Base-by-base conservation (phyloP, 2,113 vertebrate genomes). In the Sinocyclocheilus maitianheensis region DNA sequence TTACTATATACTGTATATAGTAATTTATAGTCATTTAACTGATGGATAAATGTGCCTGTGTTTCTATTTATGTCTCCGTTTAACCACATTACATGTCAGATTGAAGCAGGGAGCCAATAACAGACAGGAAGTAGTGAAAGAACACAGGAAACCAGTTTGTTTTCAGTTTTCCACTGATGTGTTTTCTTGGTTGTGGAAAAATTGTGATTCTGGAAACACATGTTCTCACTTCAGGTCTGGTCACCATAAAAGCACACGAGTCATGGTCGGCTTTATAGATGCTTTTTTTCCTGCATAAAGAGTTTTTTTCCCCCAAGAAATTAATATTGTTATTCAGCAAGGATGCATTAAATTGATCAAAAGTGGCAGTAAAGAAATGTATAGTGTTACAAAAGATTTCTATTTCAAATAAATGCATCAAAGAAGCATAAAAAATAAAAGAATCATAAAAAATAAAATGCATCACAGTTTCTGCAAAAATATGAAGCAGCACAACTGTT, bases 1-100 rank as follows among this genome's bases (percentile, higher is more conserved):
- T 26, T 9, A n/a, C 30, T 62, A 62, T 10, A 24, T 3, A 26
- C 26, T 26, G 26, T n/a, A 11, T 24, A 24, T 69, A 3, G 11
- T 26, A 5, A 60, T 60, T 34, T 60, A 3, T 13, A 63, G 0
- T 24, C 26, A 16, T 34, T 34, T 34, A 34, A 34, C 30, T 34
- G 30, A 34, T 3, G 65, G 26, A 34, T 69, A n/a, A 78, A 63
- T 69, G 77, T 85, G 24, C 13, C 9, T 65, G 18, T 48, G 77
- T 67, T 58, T 86, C 58, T 78, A 71, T 72, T 85, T 63, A 58
- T 20, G 62, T 53, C 24, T 24, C 14, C 30, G 60, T 79, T 71
- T 86, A 77, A 86, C 76, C 88, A 72, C 24, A 34, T 89, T 30
- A 69, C n/a, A 12, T 22, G 76, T 84, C 81, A 84, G 51, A 46